Evolutionary conservation across 2,113 vertebrate genomes (phyloP).

Genomic region (Coptodon bakossiorum): DNA sequence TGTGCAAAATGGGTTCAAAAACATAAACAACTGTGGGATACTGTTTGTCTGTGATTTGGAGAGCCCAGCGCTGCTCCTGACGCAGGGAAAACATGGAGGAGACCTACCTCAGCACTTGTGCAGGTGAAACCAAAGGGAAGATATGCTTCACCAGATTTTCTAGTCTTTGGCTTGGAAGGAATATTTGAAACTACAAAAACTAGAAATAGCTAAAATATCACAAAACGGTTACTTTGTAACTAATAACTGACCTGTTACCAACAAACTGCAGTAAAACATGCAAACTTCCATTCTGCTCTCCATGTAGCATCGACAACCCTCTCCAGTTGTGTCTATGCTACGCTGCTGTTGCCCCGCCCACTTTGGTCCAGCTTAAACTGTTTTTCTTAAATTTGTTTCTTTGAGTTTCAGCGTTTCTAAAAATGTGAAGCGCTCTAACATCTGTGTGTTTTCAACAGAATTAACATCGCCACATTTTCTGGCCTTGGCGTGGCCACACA

Average conservation of each 20-base stretch:
- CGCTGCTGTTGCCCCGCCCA: not conserved
- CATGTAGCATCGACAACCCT: not conserved
- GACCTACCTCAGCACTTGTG: too few relatives aligned
- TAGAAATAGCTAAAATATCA: not conserved
- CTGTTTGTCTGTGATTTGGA: too few relatives aligned
- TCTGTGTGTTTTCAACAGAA: not conserved
- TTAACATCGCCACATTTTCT: not conserved
- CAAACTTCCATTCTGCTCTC: not conserved
- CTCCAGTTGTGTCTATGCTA: not conserved
- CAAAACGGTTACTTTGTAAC: not conserved
- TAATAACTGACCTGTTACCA: not conserved
- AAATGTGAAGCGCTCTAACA: accelerated
- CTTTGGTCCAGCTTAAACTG: not conserved
- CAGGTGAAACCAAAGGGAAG: too few relatives aligned
- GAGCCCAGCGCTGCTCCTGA: too few relatives aligned
- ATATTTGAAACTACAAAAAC: not conserved
- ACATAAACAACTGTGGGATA: too few relatives aligned
- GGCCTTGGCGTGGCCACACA: not conserved
- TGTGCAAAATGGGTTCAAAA: too few relatives aligned
- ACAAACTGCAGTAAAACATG: not conserved
- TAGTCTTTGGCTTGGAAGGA: accelerated
- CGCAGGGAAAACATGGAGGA: too few relatives aligned
- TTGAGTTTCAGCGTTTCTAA: not conserved
- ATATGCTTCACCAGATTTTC: too few relatives aligned
- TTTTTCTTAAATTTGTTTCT: accelerated